Evolutionary conservation across 2,888 invertebrate species (phyloP).

Genomic region (Tribolium freemani): DNA sequence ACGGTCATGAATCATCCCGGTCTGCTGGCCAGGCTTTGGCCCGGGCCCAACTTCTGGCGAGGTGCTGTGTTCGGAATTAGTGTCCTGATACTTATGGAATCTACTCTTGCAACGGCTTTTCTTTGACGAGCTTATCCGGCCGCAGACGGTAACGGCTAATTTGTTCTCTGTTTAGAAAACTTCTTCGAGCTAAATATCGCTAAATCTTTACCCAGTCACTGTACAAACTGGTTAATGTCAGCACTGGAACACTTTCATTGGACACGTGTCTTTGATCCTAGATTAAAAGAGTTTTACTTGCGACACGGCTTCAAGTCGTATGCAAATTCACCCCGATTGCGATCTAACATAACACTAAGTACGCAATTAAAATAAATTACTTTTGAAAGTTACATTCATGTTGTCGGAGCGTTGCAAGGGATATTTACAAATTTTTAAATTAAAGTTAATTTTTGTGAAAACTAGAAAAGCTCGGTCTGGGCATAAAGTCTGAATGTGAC

Average conservation of each 20-base stretch:
- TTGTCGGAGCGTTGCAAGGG: not conserved
- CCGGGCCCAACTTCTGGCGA: conserved; percentile 34
- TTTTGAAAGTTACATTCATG: not conserved
- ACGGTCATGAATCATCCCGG: conserved; percentile 55
- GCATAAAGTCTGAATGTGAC: not conserved
- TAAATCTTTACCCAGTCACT: not conserved
- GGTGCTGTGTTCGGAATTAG: conserved; percentile 30
- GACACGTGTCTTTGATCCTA: not conserved
- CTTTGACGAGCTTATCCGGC: conserved; percentile 2
- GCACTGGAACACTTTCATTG: not conserved
- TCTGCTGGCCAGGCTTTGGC: conserved; percentile 39
- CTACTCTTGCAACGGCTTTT: not conserved
- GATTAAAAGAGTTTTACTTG: not conserved
- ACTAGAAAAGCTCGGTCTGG: too few relatives aligned
- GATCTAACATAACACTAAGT: not conserved
- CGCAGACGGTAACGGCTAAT: not conserved
- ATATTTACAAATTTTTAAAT: too few relatives aligned
- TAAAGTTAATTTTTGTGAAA: too few relatives aligned
- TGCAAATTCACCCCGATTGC: not conserved
- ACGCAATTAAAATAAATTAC: not conserved
- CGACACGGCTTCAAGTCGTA: not conserved
- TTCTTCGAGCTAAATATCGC: not conserved
- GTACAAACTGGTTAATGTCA: not conserved
- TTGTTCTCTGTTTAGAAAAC: not conserved
- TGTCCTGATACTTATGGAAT: conserved; percentile 4